Evolutionary conservation across 2,888 invertebrate species (phyloP), one percentile per base, ranked within the genome.

Genomic region (Hipparchia semele): DNA sequence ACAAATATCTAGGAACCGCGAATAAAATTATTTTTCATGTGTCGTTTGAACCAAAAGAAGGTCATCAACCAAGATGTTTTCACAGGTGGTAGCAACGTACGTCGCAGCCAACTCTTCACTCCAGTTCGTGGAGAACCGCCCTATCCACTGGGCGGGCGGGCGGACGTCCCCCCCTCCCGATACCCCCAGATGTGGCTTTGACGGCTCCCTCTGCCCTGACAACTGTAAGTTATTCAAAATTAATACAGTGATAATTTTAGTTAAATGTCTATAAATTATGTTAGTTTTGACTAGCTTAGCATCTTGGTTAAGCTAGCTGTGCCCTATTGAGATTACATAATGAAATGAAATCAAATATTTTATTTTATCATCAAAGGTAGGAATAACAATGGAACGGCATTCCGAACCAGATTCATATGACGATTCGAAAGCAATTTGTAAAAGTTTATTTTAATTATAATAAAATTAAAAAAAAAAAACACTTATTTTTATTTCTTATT

Each of bases 131-230:
- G 92, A 95, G 8, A 95, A 95, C 33, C 96, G 96, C 77, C 94
- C 94, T 33, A 98, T 99, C 75, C 96, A 97, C 84, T 99, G 98
- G 99, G 96, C 98, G 5, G 98, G 98, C 12, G 96, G 96, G 6
- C 92, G 97, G 62, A 87, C 89, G 0, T 95, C 95, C 0, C 98
- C 98, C 0, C 98, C 98, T 0, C 96, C 96, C 0, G 99, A 99
- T 90, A 97, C 96, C 2, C 99, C 99, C 0, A 94, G 94, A 74
- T 99, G 99, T 88, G 99, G 99, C 56, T 99, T 97, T 86, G 99
- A 99, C 86, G 96, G 97, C 61, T 96, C 98, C 0, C 94, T 97
- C 73, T 99, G 99, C 88, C 98, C 98, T 5, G 96, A 97, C 90
- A 96, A 96, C 86, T 96, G 97, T 97, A 86, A 95, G 95, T 67